Conservation (phyloP, 1,140 invertebrate genomes). For the Leucophenga varia region DNA sequence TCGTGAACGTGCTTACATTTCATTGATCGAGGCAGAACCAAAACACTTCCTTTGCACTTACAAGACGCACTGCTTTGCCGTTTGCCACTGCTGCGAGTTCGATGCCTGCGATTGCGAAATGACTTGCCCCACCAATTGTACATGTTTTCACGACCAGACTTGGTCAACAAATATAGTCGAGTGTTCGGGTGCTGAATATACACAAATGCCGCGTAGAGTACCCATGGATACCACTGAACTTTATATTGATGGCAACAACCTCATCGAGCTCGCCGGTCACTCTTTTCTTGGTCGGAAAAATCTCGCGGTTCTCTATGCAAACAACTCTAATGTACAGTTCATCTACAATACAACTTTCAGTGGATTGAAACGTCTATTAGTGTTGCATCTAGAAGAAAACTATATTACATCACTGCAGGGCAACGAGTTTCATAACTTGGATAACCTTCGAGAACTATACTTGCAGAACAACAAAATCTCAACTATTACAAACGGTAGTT, state of each 20-base stretch:
- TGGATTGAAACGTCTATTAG: conserved; percentile 73
- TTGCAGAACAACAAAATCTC: conserved; percentile 84
- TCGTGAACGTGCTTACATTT: conserved; percentile 76
- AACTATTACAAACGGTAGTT: conserved; percentile 82
- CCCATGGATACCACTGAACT: conserved; percentile 94
- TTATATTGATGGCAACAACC: conserved; percentile 88
- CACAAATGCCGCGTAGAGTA: conserved; percentile 79
- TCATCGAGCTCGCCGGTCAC: conserved; percentile 82
- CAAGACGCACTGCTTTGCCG: conserved; percentile 87
- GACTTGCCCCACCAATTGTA: conserved; percentile 91
- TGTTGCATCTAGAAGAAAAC: conserved; percentile 85
- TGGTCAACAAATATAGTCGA: conserved; percentile 93
- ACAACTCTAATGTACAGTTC: conserved; percentile 81
- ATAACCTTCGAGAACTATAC: conserved; percentile 80
- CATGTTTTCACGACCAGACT: conserved; percentile 90
- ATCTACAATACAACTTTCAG: conserved; percentile 89
- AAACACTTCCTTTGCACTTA: conserved; percentile 91
- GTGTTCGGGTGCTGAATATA: conserved; percentile 78
- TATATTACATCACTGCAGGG: conserved; percentile 76
- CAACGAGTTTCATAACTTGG: conserved; percentile 80
- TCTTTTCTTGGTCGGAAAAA: conserved; percentile 89
- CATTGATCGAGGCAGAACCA: conserved; percentile 78
- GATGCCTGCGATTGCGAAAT: conserved; percentile 94
- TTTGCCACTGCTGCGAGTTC: conserved; percentile 93
- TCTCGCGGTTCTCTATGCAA: conserved; percentile 81